Evolutionary conservation across 2,888 invertebrate genomes (phyloP), one percentile per base, ranked within the genome.

Genomic region (Drosophila parthenogenetica): DNA sequence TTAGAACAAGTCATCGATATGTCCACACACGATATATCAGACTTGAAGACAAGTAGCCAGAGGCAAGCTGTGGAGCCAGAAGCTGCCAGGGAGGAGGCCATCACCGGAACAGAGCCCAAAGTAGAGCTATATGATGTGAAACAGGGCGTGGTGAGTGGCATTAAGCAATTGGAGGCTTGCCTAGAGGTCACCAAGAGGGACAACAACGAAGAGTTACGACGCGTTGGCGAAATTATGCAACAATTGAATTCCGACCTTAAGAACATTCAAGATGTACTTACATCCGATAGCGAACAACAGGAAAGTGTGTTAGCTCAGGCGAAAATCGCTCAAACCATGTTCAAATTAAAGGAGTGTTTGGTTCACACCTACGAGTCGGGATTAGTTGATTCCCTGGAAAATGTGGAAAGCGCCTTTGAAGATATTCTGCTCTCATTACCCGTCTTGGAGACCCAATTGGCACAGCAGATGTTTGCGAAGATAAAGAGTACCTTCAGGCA

Each of bases 21-120:
- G 81, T 94, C 94, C 4, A 93, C 94, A 7, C 92, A 94, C 55
- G 94, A 94, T 77, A 91, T 94, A 71, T 94, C 94, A 0, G 93
- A 93, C 3, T 92, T 95, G 16, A 94, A 94, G 90, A 94, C 94
- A 0, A 70, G 46, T 7, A 87, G 84, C 0, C 64, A 72, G 3
- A 62, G 71, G 37, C 54, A 94, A 39, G 61, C 32, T 0, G 32
- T 61, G 7, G 43, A 69, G 40, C 69, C 68, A 39, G 69, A 68
- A 32, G 65, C 17, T 2, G 59, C 50, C 17, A 43, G 65, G 35
- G 75, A 80, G n/a, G 46, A 42, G 25, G 77, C 69, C 13, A 40
- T 76, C 13, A 8, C 75, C 1, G 70, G 62, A 3, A 40, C 63
- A 5, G 73, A 69, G 37, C 78, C 75, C 0, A 35, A 53, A 10